Evolutionary conservation across 2,113 vertebrate species (phyloP).

Genomic region (Oriolus oriolus): DNA sequence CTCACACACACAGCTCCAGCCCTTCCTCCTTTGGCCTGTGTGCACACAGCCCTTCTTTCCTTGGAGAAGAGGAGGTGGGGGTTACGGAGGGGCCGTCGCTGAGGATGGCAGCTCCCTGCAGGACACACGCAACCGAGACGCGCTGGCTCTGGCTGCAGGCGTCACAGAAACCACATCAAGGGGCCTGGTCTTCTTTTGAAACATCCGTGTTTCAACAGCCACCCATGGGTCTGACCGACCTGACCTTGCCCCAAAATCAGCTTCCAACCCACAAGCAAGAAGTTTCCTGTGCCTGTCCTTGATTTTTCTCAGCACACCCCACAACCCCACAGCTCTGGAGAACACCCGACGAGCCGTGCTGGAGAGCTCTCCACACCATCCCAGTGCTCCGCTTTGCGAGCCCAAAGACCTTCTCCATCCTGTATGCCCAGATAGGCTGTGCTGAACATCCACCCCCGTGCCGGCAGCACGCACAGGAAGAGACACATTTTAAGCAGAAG

Average conservation of each 20-base stretch:
- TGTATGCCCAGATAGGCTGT: fast-evolving
- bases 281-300: neutral
- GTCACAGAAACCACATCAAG: neutral
- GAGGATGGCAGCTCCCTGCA: neutral
- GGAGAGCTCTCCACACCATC: neutral
- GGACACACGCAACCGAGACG: neutral
- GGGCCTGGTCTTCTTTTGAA: neutral
- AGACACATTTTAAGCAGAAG: constrained; percentile 6
- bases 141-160: neutral
- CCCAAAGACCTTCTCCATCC: neutral
- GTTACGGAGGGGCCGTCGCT: neutral
- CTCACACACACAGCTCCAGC: neutral
- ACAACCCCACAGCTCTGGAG: fast-evolving
- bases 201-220: neutral
- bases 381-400: neutral
- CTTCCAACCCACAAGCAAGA: neutral
- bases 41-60: neutral
- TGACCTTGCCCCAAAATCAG: neutral
- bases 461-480: neutral
- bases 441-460: neutral
- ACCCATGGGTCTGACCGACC: neutral
- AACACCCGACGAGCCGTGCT: fast-evolving
- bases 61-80: neutral
- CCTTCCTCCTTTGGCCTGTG: neutral
- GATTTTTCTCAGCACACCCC: neutral